These are phyloP conservation scores for Ornithoptera priamus DNA, from an alignment of 2,888 invertebrate species.

Conservation along the genomic window DNA sequence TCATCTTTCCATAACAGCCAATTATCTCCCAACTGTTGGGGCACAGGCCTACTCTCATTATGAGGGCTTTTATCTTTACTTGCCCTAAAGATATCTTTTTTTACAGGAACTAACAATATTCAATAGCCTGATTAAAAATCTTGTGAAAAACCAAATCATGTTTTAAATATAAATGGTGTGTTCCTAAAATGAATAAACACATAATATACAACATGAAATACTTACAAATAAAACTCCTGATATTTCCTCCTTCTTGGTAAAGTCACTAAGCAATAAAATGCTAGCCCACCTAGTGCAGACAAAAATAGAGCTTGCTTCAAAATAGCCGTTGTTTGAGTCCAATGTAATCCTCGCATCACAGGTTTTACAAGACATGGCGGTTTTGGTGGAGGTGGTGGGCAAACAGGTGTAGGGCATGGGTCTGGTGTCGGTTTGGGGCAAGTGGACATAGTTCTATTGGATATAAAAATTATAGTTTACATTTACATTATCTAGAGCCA, in stretches of 20 bases:
- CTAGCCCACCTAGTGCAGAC: constrained; percentile 57
- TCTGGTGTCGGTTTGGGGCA: constrained; percentile 45
- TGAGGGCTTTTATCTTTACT: no score
- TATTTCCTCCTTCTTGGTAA: constrained; percentile 81
- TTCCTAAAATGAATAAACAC: no score
- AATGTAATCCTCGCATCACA: constrained; percentile 84
- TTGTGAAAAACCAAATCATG: no score
- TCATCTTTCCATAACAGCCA: no score
- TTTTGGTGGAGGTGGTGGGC: constrained; percentile 50
- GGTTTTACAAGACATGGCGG: constrained; percentile 73
- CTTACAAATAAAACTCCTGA: constrained; percentile 88
- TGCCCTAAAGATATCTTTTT: no score
- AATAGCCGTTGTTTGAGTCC: constrained; percentile 80
- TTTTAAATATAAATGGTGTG: no score
- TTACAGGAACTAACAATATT: no score
- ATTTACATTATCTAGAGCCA: not conserved
- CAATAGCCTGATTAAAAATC: no score
- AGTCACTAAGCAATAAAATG: constrained; percentile 71
- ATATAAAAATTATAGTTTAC: not conserved
- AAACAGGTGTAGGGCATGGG: constrained; percentile 50
- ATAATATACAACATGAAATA: constrained; percentile 26
- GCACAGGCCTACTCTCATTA: no score
- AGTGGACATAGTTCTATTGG: constrained; percentile 12
- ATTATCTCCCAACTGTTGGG: no score
- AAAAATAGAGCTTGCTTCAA: constrained; percentile 72